Percentiles rank a stretch among this genome's conserved stretches.
These are phyloP conservation scores for Carapus acus DNA, from an alignment of 2,797 vertebrate species.

Conservation along the genomic window DNA sequence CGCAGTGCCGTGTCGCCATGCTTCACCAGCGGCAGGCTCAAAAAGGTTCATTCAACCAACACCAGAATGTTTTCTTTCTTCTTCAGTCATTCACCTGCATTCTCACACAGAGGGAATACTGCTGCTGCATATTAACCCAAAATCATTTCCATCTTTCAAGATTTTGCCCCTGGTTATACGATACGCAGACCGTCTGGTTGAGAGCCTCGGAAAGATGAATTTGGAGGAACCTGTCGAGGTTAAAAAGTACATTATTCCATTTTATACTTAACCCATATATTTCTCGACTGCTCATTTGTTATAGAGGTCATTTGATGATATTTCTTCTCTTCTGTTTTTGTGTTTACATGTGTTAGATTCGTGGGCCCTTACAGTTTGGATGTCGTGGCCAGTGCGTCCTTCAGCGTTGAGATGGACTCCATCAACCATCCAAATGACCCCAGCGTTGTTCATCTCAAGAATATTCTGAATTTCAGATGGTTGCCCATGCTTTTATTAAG, in stretches of 20 bases:
- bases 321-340: neutral
- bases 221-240: conserved; percentile 55
- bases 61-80: too few species aligned
- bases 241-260: conserved; percentile 73
- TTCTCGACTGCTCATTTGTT: too few species aligned
- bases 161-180: conserved; percentile 74
- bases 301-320: too few species aligned
- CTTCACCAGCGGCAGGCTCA: conserved; percentile 78
- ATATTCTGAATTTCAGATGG: conserved; percentile 65
- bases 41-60: conserved; percentile 60
- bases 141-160: conserved; percentile 49
- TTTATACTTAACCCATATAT: too few species aligned
- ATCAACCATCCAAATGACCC: conserved; percentile 75
- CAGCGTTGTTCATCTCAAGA: conserved; percentile 67
- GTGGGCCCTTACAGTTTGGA: conserved; percentile 79
- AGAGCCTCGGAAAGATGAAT: conserved; percentile 65
- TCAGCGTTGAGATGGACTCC: conserved; percentile 76
- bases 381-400: conserved; percentile 74
- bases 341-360: conserved; percentile 55
- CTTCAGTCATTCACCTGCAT: too few species aligned
- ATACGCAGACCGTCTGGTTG: conserved; percentile 72
- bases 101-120: too few species aligned
- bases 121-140: neutral
- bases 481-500: conserved; percentile 37
- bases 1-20: conserved; percentile 68